These are phyloP conservation scores for Lacerta agilis DNA, from an alignment of 2,797 vertebrate genomes.

Conservation along the genomic window DNA sequence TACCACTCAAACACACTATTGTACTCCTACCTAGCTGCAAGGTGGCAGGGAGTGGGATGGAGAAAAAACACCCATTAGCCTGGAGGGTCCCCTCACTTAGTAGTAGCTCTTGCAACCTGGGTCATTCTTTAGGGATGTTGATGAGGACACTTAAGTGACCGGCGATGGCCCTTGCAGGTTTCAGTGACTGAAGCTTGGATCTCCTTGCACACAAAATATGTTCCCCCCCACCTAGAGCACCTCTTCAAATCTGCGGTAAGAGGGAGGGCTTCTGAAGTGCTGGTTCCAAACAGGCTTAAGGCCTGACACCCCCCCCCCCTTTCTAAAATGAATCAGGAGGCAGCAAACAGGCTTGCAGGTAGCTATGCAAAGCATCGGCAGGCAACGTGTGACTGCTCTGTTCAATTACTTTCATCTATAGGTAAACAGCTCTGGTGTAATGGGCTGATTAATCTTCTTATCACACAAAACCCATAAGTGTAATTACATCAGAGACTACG, in stretches of 20 bases:
- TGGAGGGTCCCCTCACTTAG: too few relatives aligned
- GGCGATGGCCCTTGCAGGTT: too few relatives aligned
- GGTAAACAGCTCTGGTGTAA: conserved; percentile 75
- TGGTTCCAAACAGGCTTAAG: background rate
- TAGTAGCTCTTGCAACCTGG: too few relatives aligned
- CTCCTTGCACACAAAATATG: too few relatives aligned
- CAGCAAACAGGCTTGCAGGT: conserved; percentile 16
- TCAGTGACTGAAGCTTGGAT: too few relatives aligned
- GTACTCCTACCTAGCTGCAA: too few relatives aligned
- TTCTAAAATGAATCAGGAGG: background rate
- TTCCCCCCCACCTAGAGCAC: background rate
- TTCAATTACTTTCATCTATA: conserved; percentile 69
- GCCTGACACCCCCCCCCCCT: too few relatives aligned
- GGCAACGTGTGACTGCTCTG: conserved; percentile 41
- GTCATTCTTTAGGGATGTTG: too few relatives aligned
- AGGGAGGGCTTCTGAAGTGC: background rate
- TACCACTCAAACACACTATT: too few relatives aligned
- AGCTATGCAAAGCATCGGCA: conserved; percentile 27
- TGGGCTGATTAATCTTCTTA: conserved; percentile 91
- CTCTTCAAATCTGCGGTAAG: background rate
- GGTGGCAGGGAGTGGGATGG: too few relatives aligned
- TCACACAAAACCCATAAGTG: conserved; percentile 84
- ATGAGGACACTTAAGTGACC: too few relatives aligned
- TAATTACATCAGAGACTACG: conserved; percentile 87
- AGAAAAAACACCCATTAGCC: too few relatives aligned